Conservation (phyloP, 64 coral and sea anemone genomes). For the Montipora efflorescens region DNA sequence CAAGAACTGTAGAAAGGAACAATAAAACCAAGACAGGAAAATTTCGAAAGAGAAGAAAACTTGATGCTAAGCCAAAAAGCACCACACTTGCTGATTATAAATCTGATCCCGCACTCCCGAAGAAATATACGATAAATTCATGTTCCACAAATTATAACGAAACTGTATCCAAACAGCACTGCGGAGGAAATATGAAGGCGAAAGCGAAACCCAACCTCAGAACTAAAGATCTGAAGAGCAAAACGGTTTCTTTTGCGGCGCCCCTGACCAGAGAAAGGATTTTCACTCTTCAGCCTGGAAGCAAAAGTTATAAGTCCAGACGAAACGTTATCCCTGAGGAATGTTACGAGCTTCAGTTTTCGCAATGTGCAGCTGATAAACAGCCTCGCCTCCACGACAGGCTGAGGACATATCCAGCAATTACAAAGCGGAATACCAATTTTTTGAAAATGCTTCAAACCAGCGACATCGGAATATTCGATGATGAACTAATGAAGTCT, state of each 20-base stretch:
- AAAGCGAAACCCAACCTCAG: background rate
- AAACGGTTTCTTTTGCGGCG: slow-evolving; percentile 32
- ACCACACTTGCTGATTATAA: background rate
- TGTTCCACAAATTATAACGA: background rate
- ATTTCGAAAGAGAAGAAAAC: background rate
- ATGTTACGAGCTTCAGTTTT: background rate
- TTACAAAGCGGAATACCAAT: slow-evolving; percentile 17
- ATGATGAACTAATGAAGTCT: slow-evolving; percentile 31
- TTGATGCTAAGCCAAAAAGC: background rate
- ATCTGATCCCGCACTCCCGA: background rate
- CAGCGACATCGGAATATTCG: slow-evolving; percentile 83
- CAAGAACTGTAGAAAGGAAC: slow-evolving; percentile 1
- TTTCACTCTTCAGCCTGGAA: background rate
- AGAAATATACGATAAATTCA: background rate
- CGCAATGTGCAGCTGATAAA: background rate
- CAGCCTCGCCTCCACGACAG: background rate
- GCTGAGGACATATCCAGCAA: slow-evolving; percentile 5
- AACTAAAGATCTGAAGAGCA: slow-evolving; percentile 7
- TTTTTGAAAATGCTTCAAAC: slow-evolving; percentile 89
- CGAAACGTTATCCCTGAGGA: background rate
- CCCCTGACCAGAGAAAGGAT: background rate
- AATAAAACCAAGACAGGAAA: slow-evolving; percentile 19
- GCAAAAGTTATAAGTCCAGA: background rate
- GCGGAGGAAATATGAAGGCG: background rate
- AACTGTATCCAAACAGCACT: background rate